These are phyloP conservation scores for Lasaia peninsularis DNA, from an alignment of 1,140 invertebrate genomes.

Conservation along the genomic window DNA sequence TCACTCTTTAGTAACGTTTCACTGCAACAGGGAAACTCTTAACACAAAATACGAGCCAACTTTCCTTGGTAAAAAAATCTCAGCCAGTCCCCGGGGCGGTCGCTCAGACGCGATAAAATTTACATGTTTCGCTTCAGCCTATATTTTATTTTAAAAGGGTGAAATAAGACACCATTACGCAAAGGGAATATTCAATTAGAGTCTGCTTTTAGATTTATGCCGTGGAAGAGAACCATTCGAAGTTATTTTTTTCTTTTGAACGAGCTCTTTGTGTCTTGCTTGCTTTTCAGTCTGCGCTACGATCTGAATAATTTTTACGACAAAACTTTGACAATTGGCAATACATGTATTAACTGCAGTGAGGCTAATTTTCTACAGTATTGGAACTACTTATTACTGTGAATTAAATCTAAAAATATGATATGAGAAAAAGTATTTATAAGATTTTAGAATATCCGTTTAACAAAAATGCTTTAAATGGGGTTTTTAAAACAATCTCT, in stretches of 20 bases:
- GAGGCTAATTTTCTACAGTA: too few relatives aligned
- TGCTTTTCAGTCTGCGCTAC: conserved; percentile 30
- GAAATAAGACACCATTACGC: conserved; percentile 67
- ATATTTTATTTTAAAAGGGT: conserved; percentile 74
- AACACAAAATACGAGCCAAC: conserved; percentile 67
- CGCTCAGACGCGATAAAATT: conserved; percentile 69
- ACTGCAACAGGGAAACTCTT: conserved; percentile 62
- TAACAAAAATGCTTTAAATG: too few relatives aligned
- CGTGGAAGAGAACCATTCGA: conserved; percentile 39
- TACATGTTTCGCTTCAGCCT: conserved; percentile 71
- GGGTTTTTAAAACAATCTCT: too few relatives aligned
- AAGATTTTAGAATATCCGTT: too few relatives aligned
- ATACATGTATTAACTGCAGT: neutral
- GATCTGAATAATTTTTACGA: conserved; percentile 23
- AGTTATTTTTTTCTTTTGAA: conserved; percentile 41
- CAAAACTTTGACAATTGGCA: conserved; percentile 1
- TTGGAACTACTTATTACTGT: too few relatives aligned
- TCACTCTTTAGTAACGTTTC: conserved; percentile 64
- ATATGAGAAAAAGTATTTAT: too few relatives aligned
- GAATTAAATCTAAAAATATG: too few relatives aligned
- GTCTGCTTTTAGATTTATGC: conserved; percentile 66
- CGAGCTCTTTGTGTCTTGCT: conserved; percentile 33
- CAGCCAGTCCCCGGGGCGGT: conserved; percentile 40
- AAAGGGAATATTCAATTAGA: conserved; percentile 76
- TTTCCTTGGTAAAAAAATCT: conserved; percentile 65